These are phyloP conservation scores for Drosophila greeni DNA, from an alignment of 2,888 invertebrate genomes.

Conservation along the genomic window DNA sequence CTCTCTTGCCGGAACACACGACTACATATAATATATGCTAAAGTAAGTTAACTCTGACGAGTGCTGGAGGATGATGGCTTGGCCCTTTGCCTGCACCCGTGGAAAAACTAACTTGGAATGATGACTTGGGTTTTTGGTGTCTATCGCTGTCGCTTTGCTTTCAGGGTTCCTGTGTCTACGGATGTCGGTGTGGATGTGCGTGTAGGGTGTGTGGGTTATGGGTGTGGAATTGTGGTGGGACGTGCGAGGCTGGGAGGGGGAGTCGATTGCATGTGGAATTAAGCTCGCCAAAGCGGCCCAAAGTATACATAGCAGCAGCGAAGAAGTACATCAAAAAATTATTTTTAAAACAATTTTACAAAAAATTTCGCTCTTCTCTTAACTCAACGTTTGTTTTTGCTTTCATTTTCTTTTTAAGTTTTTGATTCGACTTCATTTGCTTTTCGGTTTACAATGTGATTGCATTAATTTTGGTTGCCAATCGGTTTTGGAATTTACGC, in stretches of 20 bases:
- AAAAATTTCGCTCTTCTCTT: conserved; percentile 50
- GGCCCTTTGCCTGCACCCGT: conserved; percentile 40
- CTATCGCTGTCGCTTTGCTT: conserved; percentile 37
- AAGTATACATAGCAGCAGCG: conserved; percentile 30
- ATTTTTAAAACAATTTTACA: conserved; percentile 60
- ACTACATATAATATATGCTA: conserved; percentile 29
- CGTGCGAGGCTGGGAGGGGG: conserved; percentile 2
- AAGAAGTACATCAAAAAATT: conserved; percentile 49
- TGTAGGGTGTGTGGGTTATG: conserved; percentile 9
- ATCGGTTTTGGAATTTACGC: conserved; percentile 44
- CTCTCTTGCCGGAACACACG: conserved; percentile 8
- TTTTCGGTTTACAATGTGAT: conserved; percentile 42
- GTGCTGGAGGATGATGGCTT: conserved; percentile 26
- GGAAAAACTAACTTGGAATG: conserved; percentile 56
- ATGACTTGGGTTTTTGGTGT: conserved; percentile 46
- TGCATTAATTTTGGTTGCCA: conserved; percentile 46
- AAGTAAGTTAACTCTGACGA: conserved; percentile 29
- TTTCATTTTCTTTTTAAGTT: conserved; percentile 17
- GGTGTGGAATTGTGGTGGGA: conserved; percentile 18
- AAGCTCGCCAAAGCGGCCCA: conserved; percentile 40
- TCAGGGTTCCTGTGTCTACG: conserved; percentile 29
- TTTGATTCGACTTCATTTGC: conserved; percentile 31
- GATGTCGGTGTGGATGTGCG: conserved; percentile 13
- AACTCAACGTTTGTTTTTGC: conserved; percentile 26
- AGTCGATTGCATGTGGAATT: conserved; percentile 20